A percentile compares a stretch with the other conserved stretches of the same genome.
Evolutionary conservation across 1,140 invertebrate genomes (phyloP).

Genomic region (Drosophila biarmipes): DNA sequence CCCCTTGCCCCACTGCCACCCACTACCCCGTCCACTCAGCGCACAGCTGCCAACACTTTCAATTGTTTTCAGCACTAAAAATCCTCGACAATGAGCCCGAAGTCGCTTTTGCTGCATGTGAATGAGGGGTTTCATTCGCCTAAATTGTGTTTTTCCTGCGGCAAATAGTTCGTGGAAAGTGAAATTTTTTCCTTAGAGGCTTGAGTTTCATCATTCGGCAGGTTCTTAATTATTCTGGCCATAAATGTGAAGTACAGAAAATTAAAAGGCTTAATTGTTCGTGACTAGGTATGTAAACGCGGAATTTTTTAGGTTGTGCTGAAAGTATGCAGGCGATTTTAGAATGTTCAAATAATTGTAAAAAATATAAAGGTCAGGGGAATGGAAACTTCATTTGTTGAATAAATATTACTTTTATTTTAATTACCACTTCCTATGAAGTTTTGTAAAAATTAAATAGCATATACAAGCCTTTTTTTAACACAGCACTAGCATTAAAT

Average conservation of each 20-base stretch:
- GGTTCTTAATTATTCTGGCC: conserved; percentile 31
- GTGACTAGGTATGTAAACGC: background rate
- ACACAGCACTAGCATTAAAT: too few relatives aligned
- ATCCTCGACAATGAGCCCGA: conserved; percentile 36
- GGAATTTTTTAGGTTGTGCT: background rate
- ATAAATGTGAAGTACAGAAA: conserved; percentile 1
- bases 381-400: background rate
- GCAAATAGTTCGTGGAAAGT: conserved; percentile 30
- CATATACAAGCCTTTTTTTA: background rate
- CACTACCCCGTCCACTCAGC: conserved; percentile 8
- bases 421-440: background rate
- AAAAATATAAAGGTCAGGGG: background rate
- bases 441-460: too few relatives aligned
- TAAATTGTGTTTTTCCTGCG: conserved; percentile 49
- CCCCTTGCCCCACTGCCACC: background rate
- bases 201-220: conserved; percentile 17
- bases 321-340: background rate
- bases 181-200: conserved; percentile 23
- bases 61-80: conserved; percentile 60
- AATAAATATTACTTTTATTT: background rate
- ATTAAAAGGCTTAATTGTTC: conserved; percentile 1
- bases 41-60: conserved; percentile 54
- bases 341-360: too few relatives aligned
- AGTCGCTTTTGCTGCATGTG: conserved; percentile 16
- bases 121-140: conserved; percentile 12